Base-by-base conservation (phyloP, 2,888 invertebrate genomes). In the Entomobrya proxima region DNA sequence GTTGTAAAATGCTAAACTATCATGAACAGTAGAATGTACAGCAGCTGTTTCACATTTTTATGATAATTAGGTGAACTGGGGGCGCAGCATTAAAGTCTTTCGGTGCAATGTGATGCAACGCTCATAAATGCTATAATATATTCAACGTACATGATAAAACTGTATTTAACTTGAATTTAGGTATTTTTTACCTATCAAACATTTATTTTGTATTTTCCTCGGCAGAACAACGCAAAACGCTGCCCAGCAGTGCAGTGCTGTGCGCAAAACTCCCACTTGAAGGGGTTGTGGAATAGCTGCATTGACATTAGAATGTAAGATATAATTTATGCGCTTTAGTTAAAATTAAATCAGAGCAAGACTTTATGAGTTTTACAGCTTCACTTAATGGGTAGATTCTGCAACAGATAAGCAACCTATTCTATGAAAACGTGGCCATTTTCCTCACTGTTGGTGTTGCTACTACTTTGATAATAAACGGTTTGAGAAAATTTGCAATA, bases 31-130 rank as follows among this genome's bases (percentile, higher is more conserved):
- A 15, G 15, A 47, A 47, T 4, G 47, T 47, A 47, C 27, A 32
- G 32, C 32, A 61, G 15, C 30, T 61, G 30, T 32, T 30, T 61
- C 3, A 61, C 58, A 61, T 61, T 61, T 61, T 61, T 61, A 61
- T 61, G 58, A 61, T 32, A 61, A 61, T 61, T 3, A 61, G 58
- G 15, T 18, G 55, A 27, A 27, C 55, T 27, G 6, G 18, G 55
- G 55, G 11, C 27, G 27, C 11, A 27, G 6, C 27, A 27, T 11
- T 27, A 27, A 27, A 55, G 52, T 18, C 6, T 15, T 13, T 27
- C 55, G 2, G 27, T 55, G 55, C 27, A 27, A 27, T 55, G 27
- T 27, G 27, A 55, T 27, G 50, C 1, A 50, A 27, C n/a, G 27
- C 24, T 2, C 13, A 2, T 55, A 11, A 11, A 24, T 55, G 2